Evolutionary conservation across 2,113 vertebrate genomes (phyloP), one percentile per base, ranked within the genome.

Genomic region (Mugil cephalus): DNA sequence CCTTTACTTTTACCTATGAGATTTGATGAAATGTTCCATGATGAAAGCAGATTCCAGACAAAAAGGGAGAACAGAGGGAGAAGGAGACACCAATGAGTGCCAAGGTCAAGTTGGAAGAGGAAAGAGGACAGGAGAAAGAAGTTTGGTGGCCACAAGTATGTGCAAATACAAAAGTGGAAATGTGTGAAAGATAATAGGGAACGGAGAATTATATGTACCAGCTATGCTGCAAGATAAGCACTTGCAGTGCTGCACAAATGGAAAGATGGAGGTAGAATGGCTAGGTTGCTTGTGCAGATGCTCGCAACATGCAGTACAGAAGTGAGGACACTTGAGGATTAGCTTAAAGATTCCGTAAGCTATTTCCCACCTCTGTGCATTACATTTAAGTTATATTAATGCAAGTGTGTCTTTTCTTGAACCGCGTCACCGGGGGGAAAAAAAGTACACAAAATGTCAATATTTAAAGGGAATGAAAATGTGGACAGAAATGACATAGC

Each of bases 1-100:
- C 97, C 98, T 99, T 98, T 98, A 95, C 90, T 98, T 98, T 98
- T 97, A 98, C 97, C 98, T 98, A 98, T 95, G 90, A 89, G 93
- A 95, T 96, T 93, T 95, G 97, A 95, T 98, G 97, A 94, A 96
- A 98, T 99, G 96, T 94, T 96, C 98, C 98, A 97, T 96, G 95
- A 95, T 96, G 96, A 95, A 96, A 96, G 96, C 95, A 94, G 95
- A 96, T 94, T 94, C 97, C 91, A 91, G 78, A 89, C 84, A 91
- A 74, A 90, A 69, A 94, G 93, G 95, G 93, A 93, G 93, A 92
- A 95, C 93, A 95, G 91, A 93, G 94, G 92, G 93, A 91, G 84
- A 91, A n/a, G 89, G 94, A 96, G 95, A 97, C 93, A 96, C 94
- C 89, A 83, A 90, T 96, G 95, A 96, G 92, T 95, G 93, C 93